Evolutionary conservation across 2,888 invertebrate species (phyloP), one percentile per base, ranked within the genome.

Genomic region (Agrilus mali): DNA sequence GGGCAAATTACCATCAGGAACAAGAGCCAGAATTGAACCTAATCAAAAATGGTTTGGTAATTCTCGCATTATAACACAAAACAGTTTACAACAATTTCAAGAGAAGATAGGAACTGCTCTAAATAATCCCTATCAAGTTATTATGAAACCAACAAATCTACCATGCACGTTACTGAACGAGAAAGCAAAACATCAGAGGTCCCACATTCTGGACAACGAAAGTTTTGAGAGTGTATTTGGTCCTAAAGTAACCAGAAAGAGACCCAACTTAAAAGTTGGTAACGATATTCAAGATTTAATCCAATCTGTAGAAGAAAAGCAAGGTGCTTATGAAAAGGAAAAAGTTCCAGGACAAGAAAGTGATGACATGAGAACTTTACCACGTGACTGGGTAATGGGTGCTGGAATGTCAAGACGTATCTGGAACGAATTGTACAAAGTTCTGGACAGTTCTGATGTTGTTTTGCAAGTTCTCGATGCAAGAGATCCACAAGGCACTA

Each of bases 11-110:
- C 71, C 85, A 12, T 82, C 94, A 31, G 98, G 98, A 17, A 83
- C 90, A 1, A 80, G 86, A 61, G 92, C 96, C 27, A 75, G 97
- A 46, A 90, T 99, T 0, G 98, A 96, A 67, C 98, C 98, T 2
- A 95, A 90, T 54, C 89, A 94, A 57, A 92, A 87, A 64, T 99
- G 98, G 98, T 99, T 99, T 67, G 95, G 96, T 13, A 99, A 99
- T 64, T 95, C 97, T 0, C 77, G 95, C 49, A 95, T 98, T 0
- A 92, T 98, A 53, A 86, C 93, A 0, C 97, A 98, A 68, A 82
- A 77, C 58, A 83, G 88, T 0, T 61, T 90, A 27, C 89, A 89
- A 65, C 88, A 86, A 60, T 89, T 90, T 59, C 87, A 98, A 71
- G 87, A 87, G 35, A 96, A 96, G 68, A 79, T 99, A 62, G 94